Percentiles rank a stretch among this genome's conserved stretches.
These are phyloP conservation scores for Prunella himalayana DNA, from an alignment of 2,113 vertebrate species.

Conservation along the genomic window DNA sequence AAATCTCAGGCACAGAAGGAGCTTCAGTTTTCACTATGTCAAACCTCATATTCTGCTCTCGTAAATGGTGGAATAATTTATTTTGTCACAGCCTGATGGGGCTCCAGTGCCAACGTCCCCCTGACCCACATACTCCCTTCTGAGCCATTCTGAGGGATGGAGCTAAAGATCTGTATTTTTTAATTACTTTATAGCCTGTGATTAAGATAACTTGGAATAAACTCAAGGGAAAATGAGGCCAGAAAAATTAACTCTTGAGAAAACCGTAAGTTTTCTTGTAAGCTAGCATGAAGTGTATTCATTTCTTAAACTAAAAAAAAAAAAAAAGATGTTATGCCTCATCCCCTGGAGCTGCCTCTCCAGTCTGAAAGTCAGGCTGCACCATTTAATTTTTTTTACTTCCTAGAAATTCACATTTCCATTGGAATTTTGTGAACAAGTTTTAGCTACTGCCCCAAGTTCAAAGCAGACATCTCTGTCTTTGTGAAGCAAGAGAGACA, in stretches of 20 bases:
- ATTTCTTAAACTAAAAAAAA: not conserved
- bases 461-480: not conserved
- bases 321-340: not conserved
- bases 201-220: conserved; percentile 26
- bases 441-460: not conserved
- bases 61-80: conserved; percentile 16
- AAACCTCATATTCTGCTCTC: not conserved
- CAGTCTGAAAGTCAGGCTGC: not conserved
- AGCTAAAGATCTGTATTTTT: conserved; percentile 10
- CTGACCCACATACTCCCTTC: conserved; percentile 19
- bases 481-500: not conserved
- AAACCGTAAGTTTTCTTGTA: accelerated
- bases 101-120: accelerated
- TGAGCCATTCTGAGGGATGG: not conserved
- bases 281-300: not conserved
- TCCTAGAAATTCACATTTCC: not conserved
- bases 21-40: not conserved
- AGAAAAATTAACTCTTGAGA: not conserved
- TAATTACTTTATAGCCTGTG: conserved; percentile 5
- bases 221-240: not conserved
- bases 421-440: not conserved
- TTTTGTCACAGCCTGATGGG: conserved; percentile 21
- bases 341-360: not conserved
- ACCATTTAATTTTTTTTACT: not conserved
- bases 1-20: not conserved